Evolutionary conservation across 2,888 invertebrate genomes (phyloP), one percentile per base, ranked within the genome.

Genomic region (Dolichomitus sp.): DNA sequence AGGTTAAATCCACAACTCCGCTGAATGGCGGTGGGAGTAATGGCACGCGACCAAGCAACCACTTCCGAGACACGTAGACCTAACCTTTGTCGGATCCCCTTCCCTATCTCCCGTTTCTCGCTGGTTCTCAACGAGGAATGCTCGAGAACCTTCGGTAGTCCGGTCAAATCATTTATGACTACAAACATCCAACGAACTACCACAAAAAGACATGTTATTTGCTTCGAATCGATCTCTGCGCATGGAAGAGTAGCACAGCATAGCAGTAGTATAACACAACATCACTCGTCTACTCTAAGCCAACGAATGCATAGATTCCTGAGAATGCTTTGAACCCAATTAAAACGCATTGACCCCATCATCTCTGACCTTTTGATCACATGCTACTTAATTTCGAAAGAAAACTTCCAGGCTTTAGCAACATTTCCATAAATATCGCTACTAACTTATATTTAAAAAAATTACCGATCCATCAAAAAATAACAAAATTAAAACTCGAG

Each of bases 11-110:
- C 78, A 82, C 78, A 54, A 40, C 66, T 50, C 54, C 37, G 70
- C 37, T 37, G 37, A 54, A 17, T 72, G 61, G 66, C 63, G 59
- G 84, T 82, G 82, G 81, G 81, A 75, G 75, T 54, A 70, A 48
- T 70, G 76, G 80, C 80, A 80, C 83, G 80, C 85, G 84, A 85
- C 81, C 74, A 45, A 54, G 48, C 66, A 66, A 75, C 81, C 74
- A 85, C 83, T 84, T 80, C 76, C 77, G 80, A 76, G 80, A 80
- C 83, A 83, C 86, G 83, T 84, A 85, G 40, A 65, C 80, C 54
- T 77, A 83, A 81, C 81, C 81, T 84, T 78, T 79, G 73, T 70
- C 63, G 54, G 52, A 57, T 61, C 37, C 66, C 54, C 77, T 65
- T n/a, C 45, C 23, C 27, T 59, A 74, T 65, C 66, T n/a, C 59